A percentile compares a stretch with the other conserved stretches of the same genome.
Evolutionary conservation across 2,797 vertebrate genomes (phyloP).

Genomic region (Chromis chromis): DNA sequence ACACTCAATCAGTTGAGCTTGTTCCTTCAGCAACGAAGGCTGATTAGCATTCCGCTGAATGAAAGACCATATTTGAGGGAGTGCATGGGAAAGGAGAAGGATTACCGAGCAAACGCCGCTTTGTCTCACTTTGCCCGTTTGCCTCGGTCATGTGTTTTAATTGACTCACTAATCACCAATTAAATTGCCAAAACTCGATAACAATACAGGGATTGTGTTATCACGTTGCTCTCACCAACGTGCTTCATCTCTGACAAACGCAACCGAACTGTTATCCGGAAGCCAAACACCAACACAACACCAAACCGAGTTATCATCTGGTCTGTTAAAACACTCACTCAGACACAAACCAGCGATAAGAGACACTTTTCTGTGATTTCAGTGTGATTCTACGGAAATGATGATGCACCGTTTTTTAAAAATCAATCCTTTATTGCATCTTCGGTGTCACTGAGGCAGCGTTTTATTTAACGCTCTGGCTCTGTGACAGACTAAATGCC

Average conservation of each 20-base stretch:
- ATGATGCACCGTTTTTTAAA: neutral
- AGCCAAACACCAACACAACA: neutral
- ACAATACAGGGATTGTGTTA: conserved; percentile 36
- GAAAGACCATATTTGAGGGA: conserved; percentile 39
- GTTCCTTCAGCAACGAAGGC: conserved; percentile 42
- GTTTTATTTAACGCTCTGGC: conserved; percentile 18
- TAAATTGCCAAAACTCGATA: conserved; percentile 16
- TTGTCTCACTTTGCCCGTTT: conserved; percentile 39
- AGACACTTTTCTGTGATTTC: neutral
- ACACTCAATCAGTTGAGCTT: conserved; percentile 38
- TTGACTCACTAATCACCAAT: conserved; percentile 38
- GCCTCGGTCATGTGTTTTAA: conserved; percentile 44
- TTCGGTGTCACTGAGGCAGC: neutral
- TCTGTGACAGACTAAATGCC: conserved; percentile 32
- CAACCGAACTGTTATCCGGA: conserved; percentile 12
- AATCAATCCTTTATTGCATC: conserved; percentile 1
- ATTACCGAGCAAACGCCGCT: conserved; percentile 48
- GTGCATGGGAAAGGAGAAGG: conserved; percentile 42
- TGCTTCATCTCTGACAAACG: conserved; percentile 2
- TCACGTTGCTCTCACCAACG: conserved; percentile 27
- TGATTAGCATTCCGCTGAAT: conserved; percentile 60
- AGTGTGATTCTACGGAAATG: too few relatives aligned
- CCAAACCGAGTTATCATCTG: neutral
- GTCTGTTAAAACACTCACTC: neutral
- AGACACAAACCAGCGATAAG: conserved; percentile 1